A percentile compares a stretch with the other conserved stretches of the same genome.
phyloP scores from a whole-genome alignment of 2,113 vertebrate species.

The Otus sunia region DNA sequence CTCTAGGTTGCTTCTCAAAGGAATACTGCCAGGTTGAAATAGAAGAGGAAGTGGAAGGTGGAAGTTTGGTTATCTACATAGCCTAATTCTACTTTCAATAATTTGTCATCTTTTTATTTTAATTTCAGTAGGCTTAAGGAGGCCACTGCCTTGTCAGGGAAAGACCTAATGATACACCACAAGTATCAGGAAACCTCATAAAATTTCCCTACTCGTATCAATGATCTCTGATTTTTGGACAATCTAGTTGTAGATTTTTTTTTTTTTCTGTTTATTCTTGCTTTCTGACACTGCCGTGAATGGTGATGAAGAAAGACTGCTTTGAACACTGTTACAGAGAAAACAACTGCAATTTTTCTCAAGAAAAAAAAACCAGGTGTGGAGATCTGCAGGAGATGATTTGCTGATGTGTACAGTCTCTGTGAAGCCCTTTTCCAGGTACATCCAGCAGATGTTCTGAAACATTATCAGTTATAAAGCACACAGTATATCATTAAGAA shows the following conservation, averaged over 20 bases:
- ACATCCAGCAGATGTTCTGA: not conserved
- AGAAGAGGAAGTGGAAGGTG: not conserved
- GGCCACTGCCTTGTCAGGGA: not conserved
- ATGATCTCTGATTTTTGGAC: not conserved
- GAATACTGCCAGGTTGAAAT: not conserved
- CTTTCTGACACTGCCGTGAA: not conserved
- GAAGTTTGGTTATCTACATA: not conserved
- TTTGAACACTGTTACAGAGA: not conserved
- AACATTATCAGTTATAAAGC: not conserved
- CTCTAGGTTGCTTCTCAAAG: not conserved
- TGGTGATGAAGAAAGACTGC: not conserved
- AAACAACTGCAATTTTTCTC: not conserved
- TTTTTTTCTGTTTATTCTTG: not conserved
- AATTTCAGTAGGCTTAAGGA: not conserved
- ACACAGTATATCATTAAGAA: not conserved
- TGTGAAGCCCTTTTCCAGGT: not conserved
- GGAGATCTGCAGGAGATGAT: not conserved
- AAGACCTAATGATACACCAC: not conserved
- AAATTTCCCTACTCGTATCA: not conserved
- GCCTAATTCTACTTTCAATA: not conserved
- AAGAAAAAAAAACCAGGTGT: not conserved
- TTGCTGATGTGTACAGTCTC: not conserved
- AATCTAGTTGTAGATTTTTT: not conserved
- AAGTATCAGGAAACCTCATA: not conserved
- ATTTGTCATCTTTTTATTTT: not conserved